Evolutionary conservation across 2,888 invertebrate species (phyloP), one percentile per base, ranked within the genome.

Genomic region (Drosophila siamana): DNA sequence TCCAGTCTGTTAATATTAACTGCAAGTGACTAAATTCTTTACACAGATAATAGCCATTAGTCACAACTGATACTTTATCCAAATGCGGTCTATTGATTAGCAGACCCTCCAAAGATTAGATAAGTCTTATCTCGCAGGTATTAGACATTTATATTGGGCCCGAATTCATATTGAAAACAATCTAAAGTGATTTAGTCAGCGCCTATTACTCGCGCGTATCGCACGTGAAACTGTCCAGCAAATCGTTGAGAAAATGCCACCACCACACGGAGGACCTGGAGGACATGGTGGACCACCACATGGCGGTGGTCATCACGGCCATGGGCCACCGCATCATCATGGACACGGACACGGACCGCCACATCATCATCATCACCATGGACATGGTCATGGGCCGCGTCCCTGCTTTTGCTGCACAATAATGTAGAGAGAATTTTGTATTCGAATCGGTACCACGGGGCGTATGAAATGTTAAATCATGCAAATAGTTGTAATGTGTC

Each of bases 201-300:
- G 48, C 13, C 7, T 46, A 52, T 38, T 69, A 26, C 22, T 73
- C 50, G 48, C 41, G 4, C 46, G 33, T 8, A 13, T 28, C 52
- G 51, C 65, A 83, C 67, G 74, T 43, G 8, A 13, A 61, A 1
- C 36, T 26, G 2, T 8, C 19, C 2, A 16, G 4, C 22, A 28
- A 16, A 28, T n/a, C 15, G 2, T 19, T 8, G 62, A 43, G 44
- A 46, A 61, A 43, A 82, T 87, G 88, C 73, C 89, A 72, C 89
- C 90, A 41, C 88, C 85, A 43, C 78, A 51, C 15, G 87, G 87
- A 84, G 84, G 87, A 74, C 87, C 30, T 13, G 77, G 66, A 7
- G 61, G 61, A 16, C 67, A 46, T 7, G 68, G 78, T 5, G 68
- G 68, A 16, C 56, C 38, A 19, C 73, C 22, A 43, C 7, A 26